phyloP scores from a whole-genome alignment of 2,888 invertebrate genomes.

The Hyppa rectilinea region DNA sequence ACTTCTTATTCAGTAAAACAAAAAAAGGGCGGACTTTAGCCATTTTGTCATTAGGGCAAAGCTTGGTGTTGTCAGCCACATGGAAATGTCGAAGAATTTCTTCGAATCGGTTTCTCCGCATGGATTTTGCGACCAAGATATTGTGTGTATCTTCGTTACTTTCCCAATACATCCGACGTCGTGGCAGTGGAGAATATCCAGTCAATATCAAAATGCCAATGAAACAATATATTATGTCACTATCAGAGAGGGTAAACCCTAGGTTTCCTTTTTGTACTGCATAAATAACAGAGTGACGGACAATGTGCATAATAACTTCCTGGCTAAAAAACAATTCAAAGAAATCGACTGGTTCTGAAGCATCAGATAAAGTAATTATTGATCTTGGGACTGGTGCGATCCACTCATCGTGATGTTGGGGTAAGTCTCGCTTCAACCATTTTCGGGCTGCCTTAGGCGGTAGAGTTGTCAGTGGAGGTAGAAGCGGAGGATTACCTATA shows the following conservation, averaged over 20 bases:
- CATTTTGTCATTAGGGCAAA: too few relatives aligned
- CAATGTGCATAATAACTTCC: background rate
- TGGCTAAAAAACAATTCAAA: slow-evolving; percentile 6
- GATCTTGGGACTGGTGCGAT: background rate
- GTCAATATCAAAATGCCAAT: slow-evolving; percentile 66
- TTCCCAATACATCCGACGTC: slow-evolving; percentile 67
- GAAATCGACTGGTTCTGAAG: background rate
- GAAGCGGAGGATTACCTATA: too few relatives aligned
- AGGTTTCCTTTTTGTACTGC: slow-evolving; percentile 2
- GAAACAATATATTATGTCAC: slow-evolving; percentile 44
- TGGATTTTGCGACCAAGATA: slow-evolving; percentile 5
- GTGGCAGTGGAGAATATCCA: slow-evolving; percentile 65
- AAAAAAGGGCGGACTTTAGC: too few relatives aligned
- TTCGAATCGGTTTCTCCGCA: too few relatives aligned
- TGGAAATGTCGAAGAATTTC: too few relatives aligned
- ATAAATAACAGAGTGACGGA: background rate
- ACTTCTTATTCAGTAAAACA: too few relatives aligned
- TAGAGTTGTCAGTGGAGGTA: too few relatives aligned
- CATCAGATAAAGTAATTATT: background rate
- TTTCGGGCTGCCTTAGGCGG: too few relatives aligned
- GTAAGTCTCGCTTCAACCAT: too few relatives aligned
- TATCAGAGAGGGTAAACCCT: background rate
- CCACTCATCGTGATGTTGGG: background rate
- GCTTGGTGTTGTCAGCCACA: too few relatives aligned
- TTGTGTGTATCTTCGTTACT: slow-evolving; percentile 6